Evolutionary conservation across 2,888 invertebrate genomes (phyloP).

Genomic region (Ethmia dodecea): DNA sequence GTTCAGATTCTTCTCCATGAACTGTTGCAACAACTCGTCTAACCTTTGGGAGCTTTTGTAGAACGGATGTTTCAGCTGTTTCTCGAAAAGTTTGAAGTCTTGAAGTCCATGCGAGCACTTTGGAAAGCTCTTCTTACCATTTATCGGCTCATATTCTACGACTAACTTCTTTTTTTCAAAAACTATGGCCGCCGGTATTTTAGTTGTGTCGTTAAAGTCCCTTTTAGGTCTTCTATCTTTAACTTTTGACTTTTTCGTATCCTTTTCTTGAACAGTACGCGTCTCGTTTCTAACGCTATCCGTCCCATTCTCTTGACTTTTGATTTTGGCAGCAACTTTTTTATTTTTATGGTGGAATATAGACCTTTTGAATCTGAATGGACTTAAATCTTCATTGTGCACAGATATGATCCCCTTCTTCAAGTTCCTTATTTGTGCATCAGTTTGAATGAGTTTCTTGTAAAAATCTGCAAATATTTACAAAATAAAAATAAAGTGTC

Average conservation of each 20-base stretch:
- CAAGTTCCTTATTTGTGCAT: conserved; percentile 47
- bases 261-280: neutral
- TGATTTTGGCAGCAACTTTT: neutral
- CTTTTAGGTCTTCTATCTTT: conserved; percentile 22
- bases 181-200: conserved; percentile 32
- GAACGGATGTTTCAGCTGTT: conserved; percentile 47
- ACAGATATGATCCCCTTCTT: conserved; percentile 25
- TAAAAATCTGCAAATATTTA: conserved; percentile 46
- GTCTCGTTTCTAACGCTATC: no score
- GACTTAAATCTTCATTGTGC: conserved; percentile 11
- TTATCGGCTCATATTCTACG: conserved; percentile 33
- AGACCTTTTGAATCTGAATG: conserved; percentile 40
- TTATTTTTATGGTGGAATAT: conserved; percentile 12
- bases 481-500: neutral
- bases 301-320: neutral
- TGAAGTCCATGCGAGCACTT: conserved; percentile 48
- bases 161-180: conserved; percentile 44
- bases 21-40: conserved; percentile 41
- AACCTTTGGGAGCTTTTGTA: conserved; percentile 47
- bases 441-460: conserved; percentile 51
- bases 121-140: conserved; percentile 27
- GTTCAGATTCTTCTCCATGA: conserved; percentile 40
- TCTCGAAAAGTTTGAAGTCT: conserved; percentile 40
- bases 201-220: conserved; percentile 10
- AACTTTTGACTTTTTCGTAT: neutral